A percentile compares a stretch with the other conserved stretches of the same genome.
These are phyloP conservation scores for Parazoanthus swiftii DNA, from an alignment of 92 coral and sea anemone species.

Conservation along the genomic window DNA sequence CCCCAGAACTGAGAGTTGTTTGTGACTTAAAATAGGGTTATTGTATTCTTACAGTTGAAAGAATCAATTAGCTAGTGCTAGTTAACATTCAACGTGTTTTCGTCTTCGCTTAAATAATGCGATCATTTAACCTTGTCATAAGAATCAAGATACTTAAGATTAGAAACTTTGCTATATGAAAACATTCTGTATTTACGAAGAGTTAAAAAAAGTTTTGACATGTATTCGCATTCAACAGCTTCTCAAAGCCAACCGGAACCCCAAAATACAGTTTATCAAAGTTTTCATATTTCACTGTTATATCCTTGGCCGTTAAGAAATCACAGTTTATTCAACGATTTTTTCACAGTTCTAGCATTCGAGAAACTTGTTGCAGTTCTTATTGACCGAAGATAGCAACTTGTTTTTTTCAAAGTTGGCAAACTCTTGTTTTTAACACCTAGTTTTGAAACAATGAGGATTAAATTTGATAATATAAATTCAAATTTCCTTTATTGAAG, in stretches of 20 bases:
- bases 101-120: background rate
- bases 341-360: slow-evolving; percentile 11
- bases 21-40: too few species aligned
- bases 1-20: too few species aligned
- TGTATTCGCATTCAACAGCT: slow-evolving; percentile 9
- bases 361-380: slow-evolving; percentile 18
- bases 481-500: too few species aligned
- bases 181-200: slow-evolving; percentile 4
- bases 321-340: background rate
- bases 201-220: background rate
- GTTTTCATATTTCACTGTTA: slow-evolving; percentile 9
- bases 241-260: background rate
- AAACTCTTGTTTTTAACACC: background rate
- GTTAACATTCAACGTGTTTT: too few species aligned
- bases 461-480: too few species aligned
- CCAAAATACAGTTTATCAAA: background rate
- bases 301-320: slow-evolving; percentile 15
- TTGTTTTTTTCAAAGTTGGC: slow-evolving; percentile 14
- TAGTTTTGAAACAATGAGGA: too few species aligned
- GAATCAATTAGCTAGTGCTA: too few species aligned
- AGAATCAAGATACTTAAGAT: slow-evolving; percentile 2
- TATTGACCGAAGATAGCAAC: background rate
- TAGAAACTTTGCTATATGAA: slow-evolving; percentile 4
- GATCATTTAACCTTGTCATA: slow-evolving; percentile 1
- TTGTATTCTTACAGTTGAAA: too few species aligned